A percentile compares a stretch with the other conserved stretches of the same genome.
These are phyloP conservation scores for Venustoraphidia nigricollis DNA, from an alignment of 2,888 invertebrate genomes.

Conservation along the genomic window DNA sequence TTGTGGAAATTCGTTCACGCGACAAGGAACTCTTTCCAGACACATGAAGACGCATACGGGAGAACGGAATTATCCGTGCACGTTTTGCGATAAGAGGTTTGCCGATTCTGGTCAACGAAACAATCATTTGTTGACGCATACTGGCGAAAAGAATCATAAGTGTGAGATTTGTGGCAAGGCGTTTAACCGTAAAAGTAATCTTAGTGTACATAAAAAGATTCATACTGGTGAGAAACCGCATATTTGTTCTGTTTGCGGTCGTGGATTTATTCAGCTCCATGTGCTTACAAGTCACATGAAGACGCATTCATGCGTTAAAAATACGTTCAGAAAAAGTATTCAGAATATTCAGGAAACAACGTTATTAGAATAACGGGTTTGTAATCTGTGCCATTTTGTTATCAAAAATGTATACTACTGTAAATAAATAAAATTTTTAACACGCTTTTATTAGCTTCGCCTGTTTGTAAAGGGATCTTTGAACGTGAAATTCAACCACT, in stretches of 20 bases:
- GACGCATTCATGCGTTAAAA: not conserved
- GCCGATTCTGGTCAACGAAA: slow-evolving; percentile 15
- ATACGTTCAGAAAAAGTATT: too few relatives aligned
- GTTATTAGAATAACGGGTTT: too few relatives aligned
- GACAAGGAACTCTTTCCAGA: slow-evolving; percentile 13
- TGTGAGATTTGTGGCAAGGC: not conserved
- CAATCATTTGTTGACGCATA: slow-evolving; percentile 16
- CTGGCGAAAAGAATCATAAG: slow-evolving; percentile 9
- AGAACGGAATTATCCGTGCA: slow-evolving; percentile 13
- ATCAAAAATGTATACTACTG: too few relatives aligned
- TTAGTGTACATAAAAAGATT: not conserved
- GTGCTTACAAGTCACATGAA: slow-evolving; percentile 1
- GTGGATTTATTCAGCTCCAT: not conserved
- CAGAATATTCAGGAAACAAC: too few relatives aligned
- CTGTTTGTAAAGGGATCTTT: too few relatives aligned
- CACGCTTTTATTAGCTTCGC: too few relatives aligned
- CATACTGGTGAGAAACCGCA: slow-evolving; percentile 1
- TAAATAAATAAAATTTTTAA: too few relatives aligned
- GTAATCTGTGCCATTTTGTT: too few relatives aligned
- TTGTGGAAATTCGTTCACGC: slow-evolving; percentile 16
- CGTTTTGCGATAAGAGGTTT: slow-evolving; percentile 15
- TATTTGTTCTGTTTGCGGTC: not conserved
- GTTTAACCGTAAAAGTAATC: not conserved
- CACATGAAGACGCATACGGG: slow-evolving; percentile 14
- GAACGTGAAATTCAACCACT: too few relatives aligned